Evolutionary conservation across 2,797 vertebrate species (phyloP), one percentile per base, ranked within the genome.

Genomic region (Danio tinwini): DNA sequence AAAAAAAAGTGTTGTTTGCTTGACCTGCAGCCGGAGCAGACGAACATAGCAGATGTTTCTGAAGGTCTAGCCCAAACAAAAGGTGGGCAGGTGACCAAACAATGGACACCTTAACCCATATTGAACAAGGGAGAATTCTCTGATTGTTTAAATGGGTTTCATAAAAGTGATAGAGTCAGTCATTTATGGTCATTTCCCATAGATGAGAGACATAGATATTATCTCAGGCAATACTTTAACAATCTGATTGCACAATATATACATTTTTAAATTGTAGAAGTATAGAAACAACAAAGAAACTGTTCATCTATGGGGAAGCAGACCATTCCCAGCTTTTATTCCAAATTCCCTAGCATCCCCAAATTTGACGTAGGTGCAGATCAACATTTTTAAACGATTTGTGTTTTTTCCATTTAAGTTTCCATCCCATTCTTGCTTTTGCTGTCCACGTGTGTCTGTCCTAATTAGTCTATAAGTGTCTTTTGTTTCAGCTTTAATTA

Each of bases 111-210:
- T 78, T 81, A 86, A 87, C 83, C 83, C 85, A 86, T 86, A 29
- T 68, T 82, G 76, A 61, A 81, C 83, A 75, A 61, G 58, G 69
- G 81, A 62, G 73, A 72, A 64, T 65, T 70, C 56, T 81, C 72
- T 78, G 47, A 52, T 65, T 82, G 78, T 81, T 85, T 80, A 70
- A 82, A 87, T 87, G 84, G 86, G 84, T 85, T 85, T 85, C 40
- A 77, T 78, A 69, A 78, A 74, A 64, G 64, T 52, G 67, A 52
- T 21, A 16, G 70, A 52, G 56, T 58, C 14, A 63, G 29, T 75
- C 13, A 62, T 68, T 45, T 58, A 29, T 53, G 56, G 42, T 74
- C 39, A 45, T 78, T 68, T 82, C 78, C 77, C 74, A 81, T 83
- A 83, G 84, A 83, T 85, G 82, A 82, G 52, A 70, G 71, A 55